These are phyloP conservation scores for Acanthosoma haemorrhoidale DNA, from an alignment of 2,888 invertebrate species.

Conservation along the genomic window DNA sequence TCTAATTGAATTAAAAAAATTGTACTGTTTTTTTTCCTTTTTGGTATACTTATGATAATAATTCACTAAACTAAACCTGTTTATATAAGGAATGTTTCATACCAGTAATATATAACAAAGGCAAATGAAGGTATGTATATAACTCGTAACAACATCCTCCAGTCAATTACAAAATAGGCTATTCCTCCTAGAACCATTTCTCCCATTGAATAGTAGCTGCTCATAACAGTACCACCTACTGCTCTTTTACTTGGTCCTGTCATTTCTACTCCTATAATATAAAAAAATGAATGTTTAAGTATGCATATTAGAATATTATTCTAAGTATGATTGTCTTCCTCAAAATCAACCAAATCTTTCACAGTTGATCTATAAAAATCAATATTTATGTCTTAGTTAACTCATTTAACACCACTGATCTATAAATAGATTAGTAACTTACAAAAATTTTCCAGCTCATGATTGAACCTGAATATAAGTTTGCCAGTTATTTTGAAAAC, in stretches of 20 bases:
- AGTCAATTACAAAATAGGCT: constrained; percentile 58
- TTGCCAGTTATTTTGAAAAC: too few relatives aligned
- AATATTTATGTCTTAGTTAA: too few relatives aligned
- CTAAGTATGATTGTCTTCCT: neutral
- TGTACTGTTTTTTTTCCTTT: too few relatives aligned
- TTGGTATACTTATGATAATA: too few relatives aligned
- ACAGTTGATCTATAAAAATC: too few relatives aligned
- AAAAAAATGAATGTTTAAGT: neutral
- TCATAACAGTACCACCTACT: constrained; percentile 56
- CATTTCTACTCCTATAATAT: constrained; percentile 62
- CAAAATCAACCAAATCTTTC: too few relatives aligned
- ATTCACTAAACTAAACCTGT: too few relatives aligned
- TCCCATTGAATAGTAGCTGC: constrained; percentile 62
- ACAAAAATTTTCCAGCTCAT: too few relatives aligned
- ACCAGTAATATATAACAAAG: constrained; percentile 61
- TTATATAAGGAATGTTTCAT: constrained; percentile 33
- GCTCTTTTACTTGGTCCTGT: constrained; percentile 69
- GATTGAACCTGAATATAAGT: too few relatives aligned
- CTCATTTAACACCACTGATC: too few relatives aligned
- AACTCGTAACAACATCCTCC: constrained; percentile 61
- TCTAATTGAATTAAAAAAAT: too few relatives aligned
- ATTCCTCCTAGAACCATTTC: constrained; percentile 57
- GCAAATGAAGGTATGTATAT: constrained; percentile 65
- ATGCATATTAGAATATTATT: neutral
- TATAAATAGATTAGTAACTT: too few relatives aligned